These are phyloP conservation scores for Aulostomus chinensis DNA, from an alignment of 2,797 vertebrate species.

Conservation along the genomic window DNA sequence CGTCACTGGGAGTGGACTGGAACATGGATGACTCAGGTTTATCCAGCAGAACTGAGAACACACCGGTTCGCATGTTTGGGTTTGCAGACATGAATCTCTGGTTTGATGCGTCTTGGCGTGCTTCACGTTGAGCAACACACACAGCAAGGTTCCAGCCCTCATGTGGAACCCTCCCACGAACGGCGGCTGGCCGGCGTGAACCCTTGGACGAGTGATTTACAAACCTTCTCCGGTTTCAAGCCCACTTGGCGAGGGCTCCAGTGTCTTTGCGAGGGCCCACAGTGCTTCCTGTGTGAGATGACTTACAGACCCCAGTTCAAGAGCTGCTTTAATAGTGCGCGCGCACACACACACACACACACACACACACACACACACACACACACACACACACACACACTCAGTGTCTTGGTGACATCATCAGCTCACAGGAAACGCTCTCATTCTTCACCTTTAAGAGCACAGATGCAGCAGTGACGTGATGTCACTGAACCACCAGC, in stretches of 20 bases:
- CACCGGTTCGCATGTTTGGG: too few relatives aligned
- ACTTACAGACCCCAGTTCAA: slow-evolving; percentile 68
- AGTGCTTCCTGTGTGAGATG: slow-evolving; percentile 70
- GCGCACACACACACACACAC: too few relatives aligned
- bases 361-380: slow-evolving; percentile 14
- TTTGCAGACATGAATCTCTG: too few relatives aligned
- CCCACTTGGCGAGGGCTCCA: slow-evolving; percentile 43
- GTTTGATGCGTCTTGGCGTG: too few relatives aligned
- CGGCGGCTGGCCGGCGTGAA: too few relatives aligned
- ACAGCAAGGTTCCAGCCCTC: slow-evolving; percentile 39
- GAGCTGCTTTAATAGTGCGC: too few relatives aligned
- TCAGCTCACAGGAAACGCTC: slow-evolving; percentile 57
- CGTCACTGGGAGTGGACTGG: too few relatives aligned
- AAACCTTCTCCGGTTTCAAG: slow-evolving; percentile 43
- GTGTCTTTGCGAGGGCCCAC: slow-evolving; percentile 58
- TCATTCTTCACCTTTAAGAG: slow-evolving; percentile 47
- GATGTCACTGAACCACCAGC: slow-evolving; percentile 33
- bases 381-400: slow-evolving; percentile 22
- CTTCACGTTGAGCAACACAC: slow-evolving; percentile 42
- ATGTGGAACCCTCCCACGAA: slow-evolving; percentile 50
- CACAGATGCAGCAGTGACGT: slow-evolving; percentile 55
- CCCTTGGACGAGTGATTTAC: slow-evolving; percentile 61
- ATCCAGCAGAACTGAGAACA: too few relatives aligned
- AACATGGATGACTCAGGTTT: too few relatives aligned
- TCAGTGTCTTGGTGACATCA: slow-evolving; percentile 66